Conservation (phyloP, 2,113 vertebrate genomes). For the Motacilla alba region DNA sequence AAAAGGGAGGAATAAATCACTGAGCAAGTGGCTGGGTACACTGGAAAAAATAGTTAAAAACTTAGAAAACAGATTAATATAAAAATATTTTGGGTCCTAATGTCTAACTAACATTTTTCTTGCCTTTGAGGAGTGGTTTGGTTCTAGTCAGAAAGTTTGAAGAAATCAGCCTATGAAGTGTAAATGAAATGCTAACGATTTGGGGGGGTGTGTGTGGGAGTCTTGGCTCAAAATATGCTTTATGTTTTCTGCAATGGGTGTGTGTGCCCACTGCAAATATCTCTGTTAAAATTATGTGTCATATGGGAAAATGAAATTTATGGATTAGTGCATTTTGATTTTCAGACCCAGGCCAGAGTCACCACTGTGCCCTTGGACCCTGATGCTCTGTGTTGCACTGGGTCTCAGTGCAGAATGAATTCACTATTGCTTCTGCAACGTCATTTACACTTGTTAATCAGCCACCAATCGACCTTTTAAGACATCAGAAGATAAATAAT, state of each 20-base stretch:
- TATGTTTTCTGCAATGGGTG: neutral
- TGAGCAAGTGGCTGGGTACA: neutral
- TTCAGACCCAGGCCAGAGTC: neutral
- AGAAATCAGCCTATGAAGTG: neutral
- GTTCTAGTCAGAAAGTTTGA: neutral
- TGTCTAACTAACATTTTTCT: neutral
- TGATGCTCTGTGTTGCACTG: neutral
- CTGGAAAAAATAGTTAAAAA: neutral
- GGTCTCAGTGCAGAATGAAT: neutral
- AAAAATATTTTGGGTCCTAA: neutral
- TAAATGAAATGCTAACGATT: constrained; percentile 7
- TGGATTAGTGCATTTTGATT: neutral
- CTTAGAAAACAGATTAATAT: neutral
- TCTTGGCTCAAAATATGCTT: neutral
- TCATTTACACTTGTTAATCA: constrained; percentile 13
- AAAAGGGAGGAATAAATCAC: neutral
- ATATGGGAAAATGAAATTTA: neutral
- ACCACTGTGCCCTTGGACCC: neutral
- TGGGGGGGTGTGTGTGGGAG: neutral
- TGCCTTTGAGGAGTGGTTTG: neutral
- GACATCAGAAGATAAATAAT: neutral
- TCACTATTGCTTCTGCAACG: neutral
- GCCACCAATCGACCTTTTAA: constrained; percentile 15
- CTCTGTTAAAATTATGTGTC: neutral
- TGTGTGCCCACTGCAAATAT: neutral